These are phyloP conservation scores for Sesamia nonagrioides DNA, from an alignment of 1,140 invertebrate genomes.

Conservation along the genomic window DNA sequence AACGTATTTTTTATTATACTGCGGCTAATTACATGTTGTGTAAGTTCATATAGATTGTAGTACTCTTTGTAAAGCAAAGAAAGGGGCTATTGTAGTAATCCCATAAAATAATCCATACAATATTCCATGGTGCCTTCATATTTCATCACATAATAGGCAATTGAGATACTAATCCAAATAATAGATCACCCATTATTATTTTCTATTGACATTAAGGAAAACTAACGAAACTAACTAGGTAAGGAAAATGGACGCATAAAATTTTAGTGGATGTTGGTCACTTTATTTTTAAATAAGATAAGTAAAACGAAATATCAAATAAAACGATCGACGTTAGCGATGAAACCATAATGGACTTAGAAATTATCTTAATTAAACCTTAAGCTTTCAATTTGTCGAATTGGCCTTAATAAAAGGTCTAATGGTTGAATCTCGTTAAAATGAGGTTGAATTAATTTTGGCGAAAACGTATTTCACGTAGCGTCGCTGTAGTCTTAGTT, in stretches of 20 bases:
- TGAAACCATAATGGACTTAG: slow-evolving; percentile 37
- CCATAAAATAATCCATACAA: slow-evolving; percentile 24
- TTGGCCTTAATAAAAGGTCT: slow-evolving; percentile 46
- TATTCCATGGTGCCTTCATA: slow-evolving; percentile 6
- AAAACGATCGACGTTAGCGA: slow-evolving; percentile 11
- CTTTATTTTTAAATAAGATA: not conserved
- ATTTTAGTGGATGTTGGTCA: not conserved
- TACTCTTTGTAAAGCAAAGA: slow-evolving; percentile 15
- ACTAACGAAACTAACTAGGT: not conserved
- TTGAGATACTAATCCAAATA: slow-evolving; percentile 31
- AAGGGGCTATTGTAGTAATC: slow-evolving; percentile 34
- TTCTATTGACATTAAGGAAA: slow-evolving; percentile 7
- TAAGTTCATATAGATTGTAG: slow-evolving; percentile 12
- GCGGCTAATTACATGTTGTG: not conserved
- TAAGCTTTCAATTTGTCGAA: slow-evolving; percentile 49
- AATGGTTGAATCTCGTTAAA: slow-evolving; percentile 45
- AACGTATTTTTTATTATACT: slow-evolving; percentile 18
- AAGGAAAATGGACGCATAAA: not conserved
- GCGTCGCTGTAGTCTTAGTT: slow-evolving; percentile 17
- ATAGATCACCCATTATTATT: not conserved
- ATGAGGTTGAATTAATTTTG: slow-evolving; percentile 46
- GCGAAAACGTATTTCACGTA: slow-evolving; percentile 40
- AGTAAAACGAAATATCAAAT: slow-evolving; percentile 25
- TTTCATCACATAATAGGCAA: slow-evolving; percentile 38
- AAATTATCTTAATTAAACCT: slow-evolving; percentile 44